Conservation (phyloP, 1,140 invertebrate species). For the Ctenoplectra terminalis region DNA sequence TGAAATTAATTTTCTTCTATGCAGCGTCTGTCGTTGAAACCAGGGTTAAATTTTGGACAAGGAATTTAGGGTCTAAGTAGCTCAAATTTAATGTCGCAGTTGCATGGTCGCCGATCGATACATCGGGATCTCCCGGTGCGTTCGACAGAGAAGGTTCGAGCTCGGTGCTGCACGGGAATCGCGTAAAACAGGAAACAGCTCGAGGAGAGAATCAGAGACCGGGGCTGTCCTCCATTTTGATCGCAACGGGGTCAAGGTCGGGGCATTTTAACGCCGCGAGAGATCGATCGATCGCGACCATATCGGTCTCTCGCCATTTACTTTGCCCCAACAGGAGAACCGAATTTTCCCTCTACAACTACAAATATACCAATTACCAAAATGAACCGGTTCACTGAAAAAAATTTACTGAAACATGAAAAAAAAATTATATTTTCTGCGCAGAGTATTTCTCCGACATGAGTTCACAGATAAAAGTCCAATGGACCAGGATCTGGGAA, state of each 20-base stretch:
- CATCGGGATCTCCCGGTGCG: background rate
- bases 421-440: too few relatives aligned
- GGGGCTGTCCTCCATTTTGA: conserved; percentile 48
- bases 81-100: background rate
- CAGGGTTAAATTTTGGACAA: too few relatives aligned
- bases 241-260: conserved; percentile 54
- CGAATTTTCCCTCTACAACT: background rate
- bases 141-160: background rate
- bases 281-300: conserved; percentile 43
- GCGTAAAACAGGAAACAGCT: conserved; percentile 41
- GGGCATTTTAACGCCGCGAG: conserved; percentile 46
- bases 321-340: background rate
- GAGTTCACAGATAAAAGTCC: too few relatives aligned
- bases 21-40: too few relatives aligned
- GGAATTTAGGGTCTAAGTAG: background rate
- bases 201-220: conserved; percentile 36
- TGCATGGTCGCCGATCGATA: conserved; percentile 12
- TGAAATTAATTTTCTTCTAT: background rate
- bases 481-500: too few relatives aligned
- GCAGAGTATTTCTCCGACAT: too few relatives aligned
- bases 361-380: too few relatives aligned
- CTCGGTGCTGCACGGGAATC: conserved; percentile 4
- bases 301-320: background rate
- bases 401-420: too few relatives aligned
- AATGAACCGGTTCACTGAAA: too few relatives aligned